Conservation (phyloP, 2,113 vertebrate genomes). For the Anhinga anhinga region DNA sequence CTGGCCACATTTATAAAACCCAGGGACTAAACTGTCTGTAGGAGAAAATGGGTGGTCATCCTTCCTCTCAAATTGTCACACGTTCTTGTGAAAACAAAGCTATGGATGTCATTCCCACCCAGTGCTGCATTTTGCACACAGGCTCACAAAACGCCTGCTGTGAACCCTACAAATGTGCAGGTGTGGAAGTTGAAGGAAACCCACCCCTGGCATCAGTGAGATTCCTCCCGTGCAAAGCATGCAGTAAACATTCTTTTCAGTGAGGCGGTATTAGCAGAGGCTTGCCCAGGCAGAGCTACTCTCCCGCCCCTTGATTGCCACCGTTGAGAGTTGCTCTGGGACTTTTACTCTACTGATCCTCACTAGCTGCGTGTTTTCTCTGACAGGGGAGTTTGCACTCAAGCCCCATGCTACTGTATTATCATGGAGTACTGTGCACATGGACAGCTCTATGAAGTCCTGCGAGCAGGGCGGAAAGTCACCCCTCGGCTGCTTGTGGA, state of each 20-base stretch:
- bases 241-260: background rate
- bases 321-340: background rate
- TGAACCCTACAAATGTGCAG: background rate
- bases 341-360: background rate
- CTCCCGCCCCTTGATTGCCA: background rate
- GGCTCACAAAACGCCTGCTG: background rate
- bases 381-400: conserved; percentile 93
- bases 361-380: background rate
- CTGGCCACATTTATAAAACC: background rate
- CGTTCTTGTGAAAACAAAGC: background rate
- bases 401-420: conserved; percentile 97
- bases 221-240: background rate
- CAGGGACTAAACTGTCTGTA: background rate
- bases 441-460: conserved; percentile 94
- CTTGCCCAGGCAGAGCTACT: background rate
- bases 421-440: conserved; percentile 99
- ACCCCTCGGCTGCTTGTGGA: conserved; percentile 92
- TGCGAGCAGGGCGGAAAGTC: conserved; percentile 90
- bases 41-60: background rate
- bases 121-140: background rate
- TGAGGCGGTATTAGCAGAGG: background rate
- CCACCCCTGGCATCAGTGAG: too few species aligned
- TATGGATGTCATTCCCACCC: background rate
- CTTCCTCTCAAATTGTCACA: background rate
- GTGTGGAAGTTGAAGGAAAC: background rate